Percentiles rank a stretch among this genome's conserved stretches.
phyloP scores from a whole-genome alignment of 2,113 vertebrate species.

The Lampris incognitus region DNA sequence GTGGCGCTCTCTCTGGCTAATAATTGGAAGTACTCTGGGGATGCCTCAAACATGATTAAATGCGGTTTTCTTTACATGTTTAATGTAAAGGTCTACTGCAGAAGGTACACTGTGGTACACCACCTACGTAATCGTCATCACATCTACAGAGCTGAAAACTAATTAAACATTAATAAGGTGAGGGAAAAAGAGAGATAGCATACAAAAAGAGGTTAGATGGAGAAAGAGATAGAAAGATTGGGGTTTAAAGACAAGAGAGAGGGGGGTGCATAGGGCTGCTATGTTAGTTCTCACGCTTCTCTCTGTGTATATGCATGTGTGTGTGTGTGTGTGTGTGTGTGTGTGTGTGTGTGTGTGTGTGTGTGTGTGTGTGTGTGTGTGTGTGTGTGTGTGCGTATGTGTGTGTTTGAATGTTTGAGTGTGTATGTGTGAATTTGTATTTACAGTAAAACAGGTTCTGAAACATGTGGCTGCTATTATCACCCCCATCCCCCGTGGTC shows the following conservation, averaged over 20 bases:
- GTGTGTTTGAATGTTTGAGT: conserved; percentile 24
- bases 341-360: conserved; percentile 15
- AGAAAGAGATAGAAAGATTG: background rate
- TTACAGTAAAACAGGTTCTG: conserved; percentile 71
- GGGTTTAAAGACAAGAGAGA: conserved; percentile 8
- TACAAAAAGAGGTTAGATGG: background rate
- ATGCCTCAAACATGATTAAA: too few relatives aligned
- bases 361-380: conserved; percentile 29
- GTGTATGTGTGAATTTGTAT: conserved; percentile 48
- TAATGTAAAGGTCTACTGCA: too few relatives aligned
- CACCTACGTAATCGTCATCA: conserved; percentile 1
- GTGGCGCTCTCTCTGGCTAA: too few relatives aligned
- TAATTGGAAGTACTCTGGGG: too few relatives aligned
- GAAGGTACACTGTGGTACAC: too few relatives aligned
- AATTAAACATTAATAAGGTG: too few relatives aligned
- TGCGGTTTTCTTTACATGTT: too few relatives aligned
- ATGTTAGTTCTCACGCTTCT: conserved; percentile 44
- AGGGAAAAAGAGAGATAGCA: background rate
- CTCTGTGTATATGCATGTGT: conserved; percentile 33
- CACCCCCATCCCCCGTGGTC: conserved; percentile 64
- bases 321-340: conserved; percentile 12
- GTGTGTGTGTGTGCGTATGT: conserved; percentile 9
- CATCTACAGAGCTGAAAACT: background rate
- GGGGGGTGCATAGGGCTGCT: conserved; percentile 21
- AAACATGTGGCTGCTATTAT: conserved; percentile 81